These are phyloP conservation scores for Centruroides sculpturatus DNA, from an alignment of 1,140 invertebrate genomes.

Conservation along the genomic window DNA sequence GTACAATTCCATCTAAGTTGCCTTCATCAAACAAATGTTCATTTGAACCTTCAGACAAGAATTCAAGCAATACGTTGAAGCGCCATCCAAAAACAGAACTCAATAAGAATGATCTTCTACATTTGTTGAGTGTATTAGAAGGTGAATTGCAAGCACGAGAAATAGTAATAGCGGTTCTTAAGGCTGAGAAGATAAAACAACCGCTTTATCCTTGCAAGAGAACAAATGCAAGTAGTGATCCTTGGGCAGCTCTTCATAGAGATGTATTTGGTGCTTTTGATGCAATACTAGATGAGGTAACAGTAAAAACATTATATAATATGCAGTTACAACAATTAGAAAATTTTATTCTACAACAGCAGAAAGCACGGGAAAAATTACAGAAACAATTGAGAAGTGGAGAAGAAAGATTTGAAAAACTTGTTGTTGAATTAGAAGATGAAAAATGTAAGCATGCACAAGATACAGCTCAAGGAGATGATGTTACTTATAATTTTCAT, in stretches of 20 bases:
- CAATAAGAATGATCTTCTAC: conserved; percentile 64
- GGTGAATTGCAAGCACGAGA: conserved; percentile 78
- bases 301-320: conserved; percentile 16
- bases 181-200: conserved; percentile 64
- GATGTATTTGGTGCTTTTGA: conserved; percentile 50
- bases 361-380: conserved; percentile 61
- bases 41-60: too few relatives aligned
- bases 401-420: conserved; percentile 60
- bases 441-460: conserved; percentile 72
- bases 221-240: conserved; percentile 38
- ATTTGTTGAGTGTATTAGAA: conserved; percentile 69
- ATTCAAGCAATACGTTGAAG: conserved; percentile 27
- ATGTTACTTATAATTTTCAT: conserved; percentile 48
- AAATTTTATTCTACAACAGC: conserved; percentile 61
- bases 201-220: conserved; percentile 49
- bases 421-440: conserved; percentile 65
- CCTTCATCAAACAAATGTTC: too few relatives aligned
- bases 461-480: conserved; percentile 70
- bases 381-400: conserved; percentile 61
- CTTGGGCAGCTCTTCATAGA: conserved; percentile 62
- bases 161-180: conserved; percentile 71
- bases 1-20: too few relatives aligned
- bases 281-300: conserved; percentile 33
- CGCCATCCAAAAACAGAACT: conserved; percentile 69
- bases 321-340: conserved; percentile 36